Evolutionary conservation across 2,888 invertebrate species (phyloP), one percentile per base, ranked within the genome.

Genomic region (Cosmopolites sordidus): DNA sequence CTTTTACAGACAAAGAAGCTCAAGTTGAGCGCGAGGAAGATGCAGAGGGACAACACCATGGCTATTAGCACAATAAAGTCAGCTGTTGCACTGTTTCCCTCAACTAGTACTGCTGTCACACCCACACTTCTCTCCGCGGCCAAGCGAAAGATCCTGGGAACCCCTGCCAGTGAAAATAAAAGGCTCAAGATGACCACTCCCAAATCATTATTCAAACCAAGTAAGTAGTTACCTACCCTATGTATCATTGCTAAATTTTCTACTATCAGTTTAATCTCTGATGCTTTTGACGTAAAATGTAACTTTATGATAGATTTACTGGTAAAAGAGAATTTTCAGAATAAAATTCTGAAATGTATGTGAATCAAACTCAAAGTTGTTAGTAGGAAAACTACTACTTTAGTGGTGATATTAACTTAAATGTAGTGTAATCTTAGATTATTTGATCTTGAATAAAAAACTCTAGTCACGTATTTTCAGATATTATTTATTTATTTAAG

Each of bases 11-110:
- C 78, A 61, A 78, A 78, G 1, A 76, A 78, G 58, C 72, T 73
- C 62, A 78, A 79, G 66, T 62, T 78, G 54, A 79, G 78, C 1
- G 78, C 78, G 0, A 78, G 79, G 64, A 82, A 78, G 69, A 77
- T 76, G 64, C 61, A 66, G 39, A 57, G 67, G 2, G 69, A 69
- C n/a, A 52, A 59, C 11, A 58, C 61, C 2, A 16, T 60, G 8
- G 60, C 62, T 1, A 59, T 60, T 27, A 62, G 57, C 8, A 59
- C 59, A 11, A 46, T 57, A 4, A 64, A 60, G 37, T 60, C 58
- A 2, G 52, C 58, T 1, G 22, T 59, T 16, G 58, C 42, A 30
- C 40, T 61, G 18, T 63, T 62, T 33, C 62, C 64, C 8, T 58
- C 60, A 1, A 57, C 61, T 0, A 57, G 55, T 14, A 46, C 48